phyloP scores from a whole-genome alignment of 1,140 invertebrate species.

The Gryllus bimaculatus region DNA sequence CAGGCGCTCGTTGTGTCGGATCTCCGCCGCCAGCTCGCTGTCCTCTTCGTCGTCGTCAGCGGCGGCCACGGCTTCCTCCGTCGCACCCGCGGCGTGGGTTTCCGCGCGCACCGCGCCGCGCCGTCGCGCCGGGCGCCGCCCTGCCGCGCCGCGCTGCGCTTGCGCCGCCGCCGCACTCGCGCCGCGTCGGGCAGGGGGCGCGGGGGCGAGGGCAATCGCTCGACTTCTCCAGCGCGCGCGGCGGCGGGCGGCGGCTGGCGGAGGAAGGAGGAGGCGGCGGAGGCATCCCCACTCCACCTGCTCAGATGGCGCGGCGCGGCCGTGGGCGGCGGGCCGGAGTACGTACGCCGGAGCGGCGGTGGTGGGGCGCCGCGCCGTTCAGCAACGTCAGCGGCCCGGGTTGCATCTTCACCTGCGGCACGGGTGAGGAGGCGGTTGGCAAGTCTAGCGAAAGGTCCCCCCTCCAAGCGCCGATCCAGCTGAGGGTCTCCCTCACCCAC shows the following conservation, averaged over 20 bases:
- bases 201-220: slow-evolving; percentile 44
- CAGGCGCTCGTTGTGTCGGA: slow-evolving; percentile 35
- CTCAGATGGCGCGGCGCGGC: neutral
- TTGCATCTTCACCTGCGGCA: slow-evolving; percentile 31
- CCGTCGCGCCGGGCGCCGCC: neutral
- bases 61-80: neutral
- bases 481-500: neutral
- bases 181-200: slow-evolving; percentile 23
- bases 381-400: slow-evolving; percentile 26
- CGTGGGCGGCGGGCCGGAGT: neutral
- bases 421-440: neutral
- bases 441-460: slow-evolving; percentile 24
- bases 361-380: slow-evolving; percentile 30
- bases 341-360: slow-evolving; percentile 41
- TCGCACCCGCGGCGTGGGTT: neutral
- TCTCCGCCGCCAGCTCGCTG: neutral
- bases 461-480: too few species aligned
- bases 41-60: slow-evolving; percentile 22
- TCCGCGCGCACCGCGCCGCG: neutral
- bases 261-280: neutral
- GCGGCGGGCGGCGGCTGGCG: too few species aligned
- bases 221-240: slow-evolving; percentile 24
- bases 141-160: too few species aligned
- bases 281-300: neutral
- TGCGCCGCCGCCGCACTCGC: too few species aligned